Evolutionary conservation across 1,140 invertebrate genomes (phyloP).

Genomic region (Grapholita molesta): DNA sequence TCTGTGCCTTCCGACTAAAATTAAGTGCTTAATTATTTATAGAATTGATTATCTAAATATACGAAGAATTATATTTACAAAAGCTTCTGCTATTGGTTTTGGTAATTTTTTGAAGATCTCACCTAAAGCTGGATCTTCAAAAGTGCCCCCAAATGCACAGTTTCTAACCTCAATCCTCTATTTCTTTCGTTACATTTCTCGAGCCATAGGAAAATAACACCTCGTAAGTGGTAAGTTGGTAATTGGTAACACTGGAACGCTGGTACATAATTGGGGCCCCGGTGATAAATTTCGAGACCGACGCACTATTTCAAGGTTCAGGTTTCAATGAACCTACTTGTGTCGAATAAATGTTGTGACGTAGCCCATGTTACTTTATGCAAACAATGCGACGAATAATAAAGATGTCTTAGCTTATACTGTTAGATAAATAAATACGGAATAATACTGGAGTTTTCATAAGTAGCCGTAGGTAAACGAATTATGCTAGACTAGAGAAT

Average conservation of each 20-base stretch:
- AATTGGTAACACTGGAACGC: background rate
- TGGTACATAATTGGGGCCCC: constrained; percentile 10
- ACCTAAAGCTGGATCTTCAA: no score
- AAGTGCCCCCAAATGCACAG: no score
- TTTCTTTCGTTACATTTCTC: no score
- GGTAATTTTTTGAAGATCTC: no score
- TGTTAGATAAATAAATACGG: background rate
- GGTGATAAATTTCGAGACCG: constrained; percentile 14
- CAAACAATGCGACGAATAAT: background rate
- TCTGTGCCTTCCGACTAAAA: no score
- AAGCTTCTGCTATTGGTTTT: no score
- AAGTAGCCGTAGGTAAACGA: background rate
- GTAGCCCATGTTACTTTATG: background rate
- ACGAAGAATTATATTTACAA: no score
- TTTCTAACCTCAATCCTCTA: no score
- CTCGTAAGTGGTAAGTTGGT: no score
- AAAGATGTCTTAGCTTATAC: background rate
- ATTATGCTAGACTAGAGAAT: background rate
- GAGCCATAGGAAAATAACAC: no score
- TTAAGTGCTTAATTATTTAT: no score
- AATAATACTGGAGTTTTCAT: background rate
- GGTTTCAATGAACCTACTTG: constrained; percentile 4
- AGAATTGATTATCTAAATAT: no score
- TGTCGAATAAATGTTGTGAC: constrained; percentile 1
- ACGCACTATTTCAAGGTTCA: constrained; percentile 4